Percentiles rank a stretch among this genome's conserved stretches.
These are phyloP conservation scores for Eupithecia tripunctaria DNA, from an alignment of 2,888 invertebrate species.

Conservation along the genomic window DNA sequence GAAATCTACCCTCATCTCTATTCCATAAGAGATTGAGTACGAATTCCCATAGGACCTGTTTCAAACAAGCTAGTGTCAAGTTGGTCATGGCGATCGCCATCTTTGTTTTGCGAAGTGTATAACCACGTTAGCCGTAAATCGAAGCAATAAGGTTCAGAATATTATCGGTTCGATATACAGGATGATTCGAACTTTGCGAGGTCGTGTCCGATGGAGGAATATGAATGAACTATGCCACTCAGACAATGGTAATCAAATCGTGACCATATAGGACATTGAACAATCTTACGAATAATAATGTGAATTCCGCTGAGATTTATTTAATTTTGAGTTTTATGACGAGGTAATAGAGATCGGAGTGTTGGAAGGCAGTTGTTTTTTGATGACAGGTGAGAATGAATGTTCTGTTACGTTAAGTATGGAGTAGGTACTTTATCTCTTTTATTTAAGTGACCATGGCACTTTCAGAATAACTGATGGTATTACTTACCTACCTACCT, in stretches of 20 bases:
- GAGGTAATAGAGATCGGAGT: conserved; percentile 1
- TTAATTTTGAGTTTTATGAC: conserved; percentile 24
- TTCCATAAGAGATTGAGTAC: conserved; percentile 19
- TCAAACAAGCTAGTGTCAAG: conserved; percentile 29
- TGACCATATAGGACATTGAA: conserved; percentile 37
- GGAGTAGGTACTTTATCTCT: conserved; percentile 12
- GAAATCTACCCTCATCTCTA: conserved; percentile 29
- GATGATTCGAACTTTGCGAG: conserved; percentile 26
- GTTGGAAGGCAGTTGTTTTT: conserved; percentile 4
- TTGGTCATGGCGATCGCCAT: conserved; percentile 33
- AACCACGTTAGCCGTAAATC: not conserved
- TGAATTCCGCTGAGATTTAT: conserved; percentile 16
- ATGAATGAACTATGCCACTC: conserved; percentile 40
- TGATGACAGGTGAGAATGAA: conserved; percentile 28
- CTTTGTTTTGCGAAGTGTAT: conserved; percentile 21
- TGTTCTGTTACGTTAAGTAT: conserved; percentile 15
- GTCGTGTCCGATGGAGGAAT: conserved; percentile 35
- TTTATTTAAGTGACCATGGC: conserved; percentile 1
- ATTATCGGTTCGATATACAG: not conserved
- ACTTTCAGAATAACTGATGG: not conserved
- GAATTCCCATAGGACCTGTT: conserved; percentile 27
- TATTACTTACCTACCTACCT: not conserved
- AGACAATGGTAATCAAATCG: conserved; percentile 39
- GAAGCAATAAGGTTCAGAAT: conserved; percentile 9
- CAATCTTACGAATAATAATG: conserved; percentile 33